phyloP scores from a whole-genome alignment of 2,113 vertebrate species.

The Apteryx owenii region DNA sequence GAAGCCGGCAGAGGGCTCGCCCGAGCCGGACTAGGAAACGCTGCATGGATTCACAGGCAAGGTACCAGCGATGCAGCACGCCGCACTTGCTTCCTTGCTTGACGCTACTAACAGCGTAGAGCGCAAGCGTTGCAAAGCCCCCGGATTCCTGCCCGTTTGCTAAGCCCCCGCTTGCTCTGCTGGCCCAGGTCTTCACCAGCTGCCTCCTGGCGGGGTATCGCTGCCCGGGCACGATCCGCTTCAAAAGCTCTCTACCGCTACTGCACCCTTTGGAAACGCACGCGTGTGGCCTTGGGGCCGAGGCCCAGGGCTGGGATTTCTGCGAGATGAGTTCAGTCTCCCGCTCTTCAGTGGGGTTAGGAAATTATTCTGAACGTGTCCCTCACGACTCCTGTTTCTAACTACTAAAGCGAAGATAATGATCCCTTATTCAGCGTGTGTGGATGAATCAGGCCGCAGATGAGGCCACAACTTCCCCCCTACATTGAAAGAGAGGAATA shows the following conservation, averaged over 20 bases:
- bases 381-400: fast-evolving
- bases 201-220: not conserved
- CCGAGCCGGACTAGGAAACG: not conserved
- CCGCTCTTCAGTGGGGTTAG: not conserved
- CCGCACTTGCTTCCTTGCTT: not conserved
- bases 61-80: not conserved
- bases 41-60: not conserved
- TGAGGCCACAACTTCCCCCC: not conserved
- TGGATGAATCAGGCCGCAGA: not conserved
- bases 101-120: not conserved
- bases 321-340: not conserved
- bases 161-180: fast-evolving
- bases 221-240: too few species aligned
- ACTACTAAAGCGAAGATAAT: fast-evolving
- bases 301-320: not conserved
- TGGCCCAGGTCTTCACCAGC: not conserved
- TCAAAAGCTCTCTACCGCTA: not conserved
- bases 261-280: not conserved
- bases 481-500: not conserved
- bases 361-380: fast-evolving
- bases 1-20: conserved; percentile 35
- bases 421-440: fast-evolving
- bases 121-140: not conserved
- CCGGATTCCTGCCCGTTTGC: not conserved
- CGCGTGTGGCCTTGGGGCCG: not conserved